Percentiles rank a stretch among this genome's conserved stretches.
Evolutionary conservation across 2,797 vertebrate genomes (phyloP).

Genomic region (Cuculus canorus): DNA sequence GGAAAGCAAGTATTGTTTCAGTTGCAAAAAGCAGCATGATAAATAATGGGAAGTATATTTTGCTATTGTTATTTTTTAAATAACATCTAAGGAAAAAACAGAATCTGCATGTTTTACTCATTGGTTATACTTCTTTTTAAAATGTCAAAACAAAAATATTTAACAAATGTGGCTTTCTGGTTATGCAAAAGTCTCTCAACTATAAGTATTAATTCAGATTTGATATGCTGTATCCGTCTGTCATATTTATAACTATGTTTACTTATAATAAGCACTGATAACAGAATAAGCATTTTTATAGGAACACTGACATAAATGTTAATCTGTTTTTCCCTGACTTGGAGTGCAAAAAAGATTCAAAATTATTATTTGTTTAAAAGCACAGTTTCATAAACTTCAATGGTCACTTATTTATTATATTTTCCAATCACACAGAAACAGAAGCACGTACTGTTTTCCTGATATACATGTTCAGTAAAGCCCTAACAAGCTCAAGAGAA

Average conservation of each 20-base stretch:
- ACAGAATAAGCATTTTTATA: neutral
- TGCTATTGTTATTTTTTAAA: neutral
- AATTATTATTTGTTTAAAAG: neutral
- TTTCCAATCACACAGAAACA: neutral
- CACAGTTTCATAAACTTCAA: neutral
- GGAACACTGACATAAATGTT: neutral
- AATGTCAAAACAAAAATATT: neutral
- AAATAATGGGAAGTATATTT: neutral
- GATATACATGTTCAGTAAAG: neutral
- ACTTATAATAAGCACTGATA: neutral
- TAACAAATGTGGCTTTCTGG: neutral
- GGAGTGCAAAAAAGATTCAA: neutral
- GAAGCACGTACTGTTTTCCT: neutral
- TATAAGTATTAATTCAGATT: neutral
- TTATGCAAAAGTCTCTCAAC: neutral
- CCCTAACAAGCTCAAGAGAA: neutral
- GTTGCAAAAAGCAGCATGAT: neutral
- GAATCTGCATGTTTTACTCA: neutral
- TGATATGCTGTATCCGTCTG: neutral
- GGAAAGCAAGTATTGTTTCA: neutral
- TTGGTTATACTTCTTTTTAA: neutral
- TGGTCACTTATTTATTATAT: neutral
- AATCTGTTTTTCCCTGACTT: neutral
- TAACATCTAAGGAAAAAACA: neutral
- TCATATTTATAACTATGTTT: neutral